These are phyloP conservation scores for Tupaia tana DNA, from an alignment of 2,113 vertebrate species.

Conservation along the genomic window DNA sequence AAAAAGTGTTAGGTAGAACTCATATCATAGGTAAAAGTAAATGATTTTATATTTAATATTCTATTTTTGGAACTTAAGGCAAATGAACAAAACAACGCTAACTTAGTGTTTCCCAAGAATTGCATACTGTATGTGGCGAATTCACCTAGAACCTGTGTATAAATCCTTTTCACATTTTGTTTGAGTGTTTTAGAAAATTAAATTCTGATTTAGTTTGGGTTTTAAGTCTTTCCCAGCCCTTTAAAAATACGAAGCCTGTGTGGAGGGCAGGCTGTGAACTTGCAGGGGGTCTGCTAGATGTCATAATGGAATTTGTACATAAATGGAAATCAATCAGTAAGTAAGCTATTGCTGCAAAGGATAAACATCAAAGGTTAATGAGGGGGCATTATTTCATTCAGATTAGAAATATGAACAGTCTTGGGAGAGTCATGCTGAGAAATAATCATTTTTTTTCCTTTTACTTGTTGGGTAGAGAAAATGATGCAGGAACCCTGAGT, in stretches of 20 bases:
- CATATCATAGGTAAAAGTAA: background rate
- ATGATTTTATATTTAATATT: conserved; percentile 51
- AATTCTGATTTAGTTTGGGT: conserved; percentile 31
- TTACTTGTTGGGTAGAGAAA: background rate
- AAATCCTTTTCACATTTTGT: conserved; percentile 19
- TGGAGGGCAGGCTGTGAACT: conserved; percentile 26
- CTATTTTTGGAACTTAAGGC: background rate
- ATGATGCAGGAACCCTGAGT: background rate
- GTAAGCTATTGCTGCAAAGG: background rate
- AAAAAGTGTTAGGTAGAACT: conserved; percentile 40
- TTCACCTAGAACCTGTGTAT: background rate
- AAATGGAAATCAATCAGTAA: conserved; percentile 60
- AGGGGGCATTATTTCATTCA: conserved; percentile 1
- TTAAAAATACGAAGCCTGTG: background rate
- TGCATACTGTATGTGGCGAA: background rate
- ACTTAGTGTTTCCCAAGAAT: background rate
- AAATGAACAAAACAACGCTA: conserved; percentile 23
- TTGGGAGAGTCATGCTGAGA: conserved; percentile 30
- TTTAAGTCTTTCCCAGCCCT: background rate
- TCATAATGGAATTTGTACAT: conserved; percentile 33
- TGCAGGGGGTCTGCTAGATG: background rate
- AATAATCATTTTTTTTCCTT: background rate
- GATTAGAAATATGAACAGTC: conserved; percentile 4
- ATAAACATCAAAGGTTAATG: conserved; percentile 24
- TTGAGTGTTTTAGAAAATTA: conserved; percentile 36